Conservation (phyloP, 2,888 invertebrate species). For the Junonia oenone region DNA sequence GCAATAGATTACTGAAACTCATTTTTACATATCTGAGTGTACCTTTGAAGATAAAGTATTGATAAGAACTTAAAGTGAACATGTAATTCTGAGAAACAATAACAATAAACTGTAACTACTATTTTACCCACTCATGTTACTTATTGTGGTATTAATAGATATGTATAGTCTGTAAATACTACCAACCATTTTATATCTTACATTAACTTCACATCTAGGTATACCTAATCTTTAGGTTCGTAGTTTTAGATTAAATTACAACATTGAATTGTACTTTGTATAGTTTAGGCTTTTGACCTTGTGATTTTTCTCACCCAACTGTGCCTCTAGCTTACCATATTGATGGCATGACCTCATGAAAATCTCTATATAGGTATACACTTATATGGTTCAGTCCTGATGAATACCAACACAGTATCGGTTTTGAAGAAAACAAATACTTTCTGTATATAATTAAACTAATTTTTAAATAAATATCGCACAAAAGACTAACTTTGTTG, state of each 20-base stretch:
- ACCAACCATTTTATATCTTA: neutral
- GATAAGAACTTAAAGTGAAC: neutral
- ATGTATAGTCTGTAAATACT: neutral
- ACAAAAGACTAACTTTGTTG: constrained; percentile 8
- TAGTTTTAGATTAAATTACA: too few species aligned
- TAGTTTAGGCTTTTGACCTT: constrained; percentile 32
- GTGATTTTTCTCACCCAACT: constrained; percentile 35
- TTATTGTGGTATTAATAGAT: neutral
- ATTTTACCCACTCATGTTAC: neutral
- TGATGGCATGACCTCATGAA: constrained; percentile 35
- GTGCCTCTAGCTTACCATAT: constrained; percentile 37
- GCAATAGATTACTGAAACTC: neutral
- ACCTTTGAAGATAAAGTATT: neutral
- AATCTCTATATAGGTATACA: neutral
- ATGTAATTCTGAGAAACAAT: neutral
- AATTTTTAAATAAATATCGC: neutral
- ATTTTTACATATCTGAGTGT: neutral
- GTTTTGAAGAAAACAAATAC: neutral
- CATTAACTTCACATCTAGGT: too few species aligned
- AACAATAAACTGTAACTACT: neutral
- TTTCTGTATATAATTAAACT: neutral
- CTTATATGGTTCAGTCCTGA: neutral
- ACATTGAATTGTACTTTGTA: too few species aligned
- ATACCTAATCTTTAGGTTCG: too few species aligned
- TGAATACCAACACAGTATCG: neutral